Evolutionary conservation across 1,140 invertebrate genomes (phyloP), one percentile per base, ranked within the genome.

Genomic region (Lerema accius): DNA sequence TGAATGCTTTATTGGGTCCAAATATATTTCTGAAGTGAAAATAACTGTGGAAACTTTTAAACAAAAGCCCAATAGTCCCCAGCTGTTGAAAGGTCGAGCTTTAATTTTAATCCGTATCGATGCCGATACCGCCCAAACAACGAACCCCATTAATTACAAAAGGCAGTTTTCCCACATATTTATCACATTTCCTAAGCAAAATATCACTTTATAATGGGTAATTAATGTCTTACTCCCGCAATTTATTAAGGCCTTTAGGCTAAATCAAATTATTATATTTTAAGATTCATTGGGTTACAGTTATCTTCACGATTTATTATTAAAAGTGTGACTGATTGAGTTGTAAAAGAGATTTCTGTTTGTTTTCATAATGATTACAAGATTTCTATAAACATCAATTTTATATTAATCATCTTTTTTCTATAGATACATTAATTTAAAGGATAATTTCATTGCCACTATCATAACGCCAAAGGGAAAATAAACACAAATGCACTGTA

Each of bases 181-280:
- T 56, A 56, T 56, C 53, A 23, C 53, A 19, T 43, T 56, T 11
- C 53, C 39, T 56, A 56, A 43, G 53, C 53, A 56, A 56, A 56
- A 56, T 56, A 56, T 43, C 53, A 43, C 39, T 55, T 55, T 37
- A 42, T 55, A 56, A 56, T 56, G 53, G 53, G 53, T 56, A 56
- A 56, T 56, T 56, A 56, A 56, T 45, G 53, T 56, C 53, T 56
- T 56, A 56, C 53, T 56, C 26, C n/a, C 40, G 43, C 40, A 56
- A 56, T 56, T 56, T 56, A 56, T 56, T 39, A 55, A 55, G 51
- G 51, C 51, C 39, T 55, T 42, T 15, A 55, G 13, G 13, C 51
- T 43, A 42, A 55, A 55, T 37, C 51, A 55, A 37, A 55, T 55
- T 43, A 55, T 55, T 55, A 55, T 55, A 42, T 2, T 55, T 42